Base-by-base conservation (phyloP, 1,140 invertebrate genomes). In the Lepeophtheirus salmonis region DNA sequence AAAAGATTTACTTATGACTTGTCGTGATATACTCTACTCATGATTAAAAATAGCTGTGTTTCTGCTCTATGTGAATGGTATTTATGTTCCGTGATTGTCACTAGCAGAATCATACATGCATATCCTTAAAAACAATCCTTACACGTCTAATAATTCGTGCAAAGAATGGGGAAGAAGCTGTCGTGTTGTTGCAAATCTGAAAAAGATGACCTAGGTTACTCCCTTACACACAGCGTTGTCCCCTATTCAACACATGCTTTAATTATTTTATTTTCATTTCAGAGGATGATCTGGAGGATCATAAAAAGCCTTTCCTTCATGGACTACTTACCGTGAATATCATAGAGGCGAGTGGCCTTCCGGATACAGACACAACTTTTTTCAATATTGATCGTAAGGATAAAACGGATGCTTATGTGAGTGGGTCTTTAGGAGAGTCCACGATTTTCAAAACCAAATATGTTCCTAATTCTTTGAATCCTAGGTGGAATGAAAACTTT, bases 371-470 rank as follows among this genome's bases (percentile, higher is more conserved):
- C 48, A 66, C 64, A n/a, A 62, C 64, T 12, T 65, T 66, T 50
- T 66, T 66, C 54, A 65, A 66, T 48, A 64, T 66, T 52, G 64
- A 65, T 50, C 58, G 62, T 2, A 64, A 65, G 51, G 66, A 66
- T 51, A 62, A 53, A 3, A 66, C 66, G n/a, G 66, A 66, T 64
- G 24, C 66, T 14, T 64, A 64, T 63, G 66, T 64, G 16, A 64
- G 63, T 24, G 56, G 65, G 1, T 62, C 59, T 41, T 24, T 66
- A 14, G 66, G 66, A 3, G 55, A 20, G 26, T 62, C 61, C 51
- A 53, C 62, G 48, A 56, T 66, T 16, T 65, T 65, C 52, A 66
- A 66, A 62, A 65, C 66, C 22, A 63, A 62, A 16, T 63, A 64
- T 23, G 58, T 66, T 4, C 60, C 65, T 53, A 66, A 66, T 56